Base-by-base conservation (phyloP, 1,140 invertebrate genomes). In the Heliconius melpomene region DNA sequence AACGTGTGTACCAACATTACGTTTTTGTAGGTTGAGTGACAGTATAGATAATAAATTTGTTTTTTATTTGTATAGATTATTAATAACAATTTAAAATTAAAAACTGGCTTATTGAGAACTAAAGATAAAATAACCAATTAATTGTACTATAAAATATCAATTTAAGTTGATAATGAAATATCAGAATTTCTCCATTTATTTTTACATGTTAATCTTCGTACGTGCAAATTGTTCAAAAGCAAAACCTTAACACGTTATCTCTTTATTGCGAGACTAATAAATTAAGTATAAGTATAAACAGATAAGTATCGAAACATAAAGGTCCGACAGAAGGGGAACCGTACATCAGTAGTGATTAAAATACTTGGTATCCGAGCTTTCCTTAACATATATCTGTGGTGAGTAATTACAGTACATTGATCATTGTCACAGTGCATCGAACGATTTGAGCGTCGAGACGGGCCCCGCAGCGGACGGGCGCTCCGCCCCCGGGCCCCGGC, bases 341-440 rank as follows among this genome's bases (percentile, higher is more conserved):
- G 75, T 78, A 73, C 79, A 81, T 77, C 79, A 74, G 72, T 77
- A 60, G 75, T 81, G 79, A 81, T 81, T 81, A 78, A 81, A 80
- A 79, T 75, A 77, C 79, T 74, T 72, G 72, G 71, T 71, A 72
- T 38, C 57, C 79, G 54, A 80, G 79, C 75, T 78, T 81, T 78
- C 77, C 73, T 81, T 81, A 74, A 78, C 76, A 74, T 74, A 80
- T 80, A 77, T 80, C 74, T 80, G 80, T 78, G 80, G 80, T 78
- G 74, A 80, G 79, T 83, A 80, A 82, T 82, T 82, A 82, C 57
- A 78, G 76, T 72, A 70, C 79, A 80, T 83, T 80, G 79, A 78
- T 83, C 82, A 82, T 83, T 83, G 82, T 83, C 75, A 83, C 76
- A 74, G 77, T 81, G 76, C 73, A 81, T 81, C 76, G 82, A 76